Evolutionary conservation across 2,797 vertebrate species (phyloP), one percentile per base, ranked within the genome.

Genomic region (Falco columbarius): DNA sequence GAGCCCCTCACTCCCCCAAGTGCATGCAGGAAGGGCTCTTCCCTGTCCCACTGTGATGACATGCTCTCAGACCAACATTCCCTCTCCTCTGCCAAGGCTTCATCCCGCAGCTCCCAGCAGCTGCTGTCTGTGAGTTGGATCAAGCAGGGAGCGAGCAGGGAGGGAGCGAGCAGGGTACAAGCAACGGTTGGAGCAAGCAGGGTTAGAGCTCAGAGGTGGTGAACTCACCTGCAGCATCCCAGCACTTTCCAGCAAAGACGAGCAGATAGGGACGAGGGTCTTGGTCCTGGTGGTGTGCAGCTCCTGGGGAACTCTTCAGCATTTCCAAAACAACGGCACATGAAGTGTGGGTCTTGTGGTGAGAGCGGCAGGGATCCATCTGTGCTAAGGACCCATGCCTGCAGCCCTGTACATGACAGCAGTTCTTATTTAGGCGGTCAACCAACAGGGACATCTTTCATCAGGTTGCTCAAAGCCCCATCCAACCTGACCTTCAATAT

Each of bases 311-410:
- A 54, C 13, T 11, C 18, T 36, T 61, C 40, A 16, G 22, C 26
- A 10, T 46, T 36, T 71, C 51, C 20, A 21, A 26, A 77, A 32
- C 16, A 49, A 21, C 0, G 6, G 9, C 10, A 30, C 3, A 1
- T 27, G 24, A 55, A 14, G 9, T 24, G 29, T 26, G 54, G 29
- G 20, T 58, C 26, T 42, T 66, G 52, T 3, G 2, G 52, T 18
- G 42, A 10, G 26, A 7, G 27, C 47, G 49, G 15, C 65, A 71
- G 49, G 49, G 42, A 70, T 55, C 34, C 34, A 47, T 20, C n/a
- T 1, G 0, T 32, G 38, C n/a, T 70, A 23, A 36, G 15, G 38
- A 47, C n/a, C 27, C 2, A 0, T 59, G 38, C 5, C 0, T n/a
- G 18, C 32, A 59, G 54, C 9, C 11, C 55, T 1, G 3, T 62